Base-by-base conservation (phyloP, 2,888 invertebrate genomes). In the Lithophane semibrunnea region DNA sequence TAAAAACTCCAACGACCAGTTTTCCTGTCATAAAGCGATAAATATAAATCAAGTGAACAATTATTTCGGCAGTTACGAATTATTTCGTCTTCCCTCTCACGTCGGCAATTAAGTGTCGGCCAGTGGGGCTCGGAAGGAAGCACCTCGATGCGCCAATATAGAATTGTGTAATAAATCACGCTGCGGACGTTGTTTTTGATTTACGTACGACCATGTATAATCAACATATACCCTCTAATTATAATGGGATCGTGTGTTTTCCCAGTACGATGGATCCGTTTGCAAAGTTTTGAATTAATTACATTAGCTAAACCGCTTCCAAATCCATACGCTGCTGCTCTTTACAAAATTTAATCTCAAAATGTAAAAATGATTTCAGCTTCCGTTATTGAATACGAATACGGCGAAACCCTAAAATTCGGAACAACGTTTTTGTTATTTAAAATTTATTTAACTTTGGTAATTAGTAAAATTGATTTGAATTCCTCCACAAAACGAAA, bases 21-120 rank as follows among this genome's bases (percentile, higher is more conserved):
- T 92, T 90, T 90, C 92, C 91, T 90, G 91, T 91, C 91, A 90
- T 92, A 91, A 92, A 93, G 81, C 92, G 90, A 91, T 93, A 91
- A 91, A 92, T 91, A 92, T 93, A 93, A 93, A 93, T 93, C 92
- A 94, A 90, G 77, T 79, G 88, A 89, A 90, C 91, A 90, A 93
- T 93, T 91, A 93, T 92, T 91, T 91, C 86, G 90, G 89, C 90
- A 88, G 91, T 90, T 89, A 87, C 88, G 90, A 92, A 93, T 94
- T 92, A 93, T 93, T 93, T 92, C 90, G 91, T 92, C 92, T 93
- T 92, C 91, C 88, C 88, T 91, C 89, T 89, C 90, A 91, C 89
- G 89, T 90, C 85, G 88, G 91, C 93, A 93, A 94, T 94, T 94
- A 93, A 91, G 91, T 90, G 81, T 83, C 86, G 92, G 91, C 90